Evolutionary conservation across 1,140 invertebrate genomes (phyloP), one percentile per base, ranked within the genome.

Genomic region (Stegodyphus dumicola): DNA sequence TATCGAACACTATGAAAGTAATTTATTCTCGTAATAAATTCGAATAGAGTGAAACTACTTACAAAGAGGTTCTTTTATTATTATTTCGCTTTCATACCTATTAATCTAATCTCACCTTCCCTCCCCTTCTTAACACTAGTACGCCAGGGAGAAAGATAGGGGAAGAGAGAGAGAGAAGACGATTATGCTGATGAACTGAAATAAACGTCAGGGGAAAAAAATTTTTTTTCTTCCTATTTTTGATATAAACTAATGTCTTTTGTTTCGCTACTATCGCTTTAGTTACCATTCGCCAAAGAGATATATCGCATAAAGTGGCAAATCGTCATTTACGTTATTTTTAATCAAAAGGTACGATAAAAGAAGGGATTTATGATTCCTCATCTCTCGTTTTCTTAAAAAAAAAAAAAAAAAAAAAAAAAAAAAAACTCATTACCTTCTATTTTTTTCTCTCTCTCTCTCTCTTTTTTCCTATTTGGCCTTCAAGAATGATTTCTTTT

Each of bases 181-280:
- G 65, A 79, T 70, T 79, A 75, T 77, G 81, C 18, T 85, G 81
- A 85, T 85, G 81, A 85, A 49, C 65, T 67, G 73, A 56, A 80
- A 73, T 80, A 80, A 80, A 71, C 70, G 60, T 75, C 80, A 74
- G 3, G 17, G 49, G 51, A 75, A 70, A 15, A 80, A 73, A 33
- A 56, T 33, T 33, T 33, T 33, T 33, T 33, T 33, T 33, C 70
- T 17, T 69, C 49, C 64, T n/a, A 69, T 77, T 54, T 85, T 75
- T 77, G 81, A 77, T 85, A 85, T 77, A 52, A 76, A 70, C 81
- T 85, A 85, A 85, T 85, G 74, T 70, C 81, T 85, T 75, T 67
- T 67, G 74, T 85, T 85, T 69, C 65, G 7, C n/a, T 73, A 71
- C 60, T 15, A 73, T 33, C 70, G 69, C 67, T 56, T 70, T 53